Evolutionary conservation across 2,888 invertebrate species (phyloP), one percentile per base, ranked within the genome.

Genomic region (Drosophila pegasa): DNA sequence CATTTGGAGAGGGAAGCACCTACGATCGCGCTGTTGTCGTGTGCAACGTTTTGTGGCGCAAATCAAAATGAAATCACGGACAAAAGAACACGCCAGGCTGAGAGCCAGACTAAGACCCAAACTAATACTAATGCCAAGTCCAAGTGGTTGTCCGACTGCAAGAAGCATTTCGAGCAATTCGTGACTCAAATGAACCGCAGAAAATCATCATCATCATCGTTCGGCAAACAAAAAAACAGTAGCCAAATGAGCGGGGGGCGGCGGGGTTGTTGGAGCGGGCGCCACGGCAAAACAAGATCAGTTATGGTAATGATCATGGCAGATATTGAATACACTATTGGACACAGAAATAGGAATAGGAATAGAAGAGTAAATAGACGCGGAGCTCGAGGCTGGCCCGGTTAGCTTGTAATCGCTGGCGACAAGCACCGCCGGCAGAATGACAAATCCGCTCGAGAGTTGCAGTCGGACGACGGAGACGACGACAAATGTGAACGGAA

Each of bases 121-220:
- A 20, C 12, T 35, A 22, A 31, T 10, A 31, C 12, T 12, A 31
- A 31, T 9, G 18, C 16, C 77, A 69, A 74, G 66, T 67, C 76
- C 66, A 66, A 73, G 50, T 64, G 64, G 55, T 67, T 75, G 83
- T 66, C 79, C 70, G 71, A 77, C 65, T 80, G 57, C 43, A 41
- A 60, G 69, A 67, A 67, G 71, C 80, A 76, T 66, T 84, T 78
- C 75, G 77, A 76, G 62, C 74, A 89, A 72, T 83, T 88, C 88
- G 88, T 88, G 88, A 88, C 88, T 88, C 62, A 89, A 88, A 78
- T 88, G 89, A 89, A 89, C 88, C 89, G 88, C 81, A 81, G 79
- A 86, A 78, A 84, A 89, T 80, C 77, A 82, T 82, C 76, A 54
- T 66, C 60, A 38, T 27, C 56, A 51, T 35, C 43, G 43, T 43